A percentile compares a stretch with the other conserved stretches of the same genome.
phyloP scores from a whole-genome alignment of 2,113 vertebrate genomes.

The Vulpes lagopus region DNA sequence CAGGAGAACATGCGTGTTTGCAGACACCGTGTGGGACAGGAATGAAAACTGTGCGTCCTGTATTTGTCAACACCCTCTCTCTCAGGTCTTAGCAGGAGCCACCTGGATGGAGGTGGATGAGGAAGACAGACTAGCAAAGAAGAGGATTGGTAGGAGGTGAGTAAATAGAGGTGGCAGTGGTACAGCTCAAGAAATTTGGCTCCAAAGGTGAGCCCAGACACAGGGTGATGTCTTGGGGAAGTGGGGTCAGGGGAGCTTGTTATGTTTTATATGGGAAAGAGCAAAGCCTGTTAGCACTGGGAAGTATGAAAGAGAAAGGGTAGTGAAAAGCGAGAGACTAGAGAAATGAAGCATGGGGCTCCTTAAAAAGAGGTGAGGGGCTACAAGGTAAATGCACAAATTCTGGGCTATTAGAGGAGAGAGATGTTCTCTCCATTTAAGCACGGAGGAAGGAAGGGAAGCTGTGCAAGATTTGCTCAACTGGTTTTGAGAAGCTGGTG shows the following conservation, averaged over 20 bases:
- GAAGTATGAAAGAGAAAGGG: neutral
- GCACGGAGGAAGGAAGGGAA: neutral
- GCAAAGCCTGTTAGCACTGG: neutral
- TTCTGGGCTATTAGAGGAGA: neutral
- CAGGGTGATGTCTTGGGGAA: neutral
- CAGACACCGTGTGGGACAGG: neutral
- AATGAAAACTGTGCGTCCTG: neutral
- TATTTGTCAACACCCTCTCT: neutral
- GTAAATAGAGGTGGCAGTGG: fast-evolving
- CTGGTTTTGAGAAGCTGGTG: neutral
- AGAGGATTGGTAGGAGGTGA: too few species aligned
- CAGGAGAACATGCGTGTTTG: neutral
- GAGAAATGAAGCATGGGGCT: neutral
- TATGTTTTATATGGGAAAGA: neutral
- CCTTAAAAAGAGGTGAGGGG: neutral
- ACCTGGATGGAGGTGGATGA: too few species aligned
- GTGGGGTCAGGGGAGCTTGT: neutral
- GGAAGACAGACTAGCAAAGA: too few species aligned
- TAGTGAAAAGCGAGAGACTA: neutral
- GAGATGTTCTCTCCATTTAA: neutral
- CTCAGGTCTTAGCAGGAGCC: too few species aligned
- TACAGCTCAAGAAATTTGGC: neutral
- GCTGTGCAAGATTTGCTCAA: fast-evolving
- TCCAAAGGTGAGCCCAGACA: neutral
- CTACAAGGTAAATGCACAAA: neutral